Evolutionary conservation across 2,888 invertebrate species (phyloP).

Genomic region (Phymatocera aterrima): DNA sequence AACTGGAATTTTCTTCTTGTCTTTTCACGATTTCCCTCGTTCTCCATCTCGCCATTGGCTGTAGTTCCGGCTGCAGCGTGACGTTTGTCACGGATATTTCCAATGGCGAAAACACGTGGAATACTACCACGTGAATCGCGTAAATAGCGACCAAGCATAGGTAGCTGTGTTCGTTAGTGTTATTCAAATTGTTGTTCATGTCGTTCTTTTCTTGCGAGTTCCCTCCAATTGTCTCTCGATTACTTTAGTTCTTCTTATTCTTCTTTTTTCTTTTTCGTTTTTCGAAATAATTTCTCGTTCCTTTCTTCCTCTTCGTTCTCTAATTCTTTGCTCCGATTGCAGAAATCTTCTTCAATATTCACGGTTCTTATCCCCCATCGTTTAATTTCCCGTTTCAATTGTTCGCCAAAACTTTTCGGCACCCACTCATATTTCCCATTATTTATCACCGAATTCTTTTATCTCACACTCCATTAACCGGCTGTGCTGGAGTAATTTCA

Average conservation of each 20-base stretch:
- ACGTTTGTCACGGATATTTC: neutral
- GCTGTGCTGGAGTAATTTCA: too few relatives aligned
- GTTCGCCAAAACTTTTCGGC: too few relatives aligned
- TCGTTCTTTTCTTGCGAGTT: neutral
- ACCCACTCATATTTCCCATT: too few relatives aligned
- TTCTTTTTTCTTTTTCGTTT: neutral
- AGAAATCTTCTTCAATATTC: too few relatives aligned
- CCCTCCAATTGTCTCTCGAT: neutral
- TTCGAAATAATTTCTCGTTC: too few relatives aligned
- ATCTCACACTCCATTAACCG: too few relatives aligned
- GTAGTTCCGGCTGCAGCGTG: neutral
- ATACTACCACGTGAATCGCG: slow-evolving; percentile 39
- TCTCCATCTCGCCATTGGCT: slow-evolving; percentile 30
- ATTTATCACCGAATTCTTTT: too few relatives aligned
- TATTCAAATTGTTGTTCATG: slow-evolving; percentile 7
- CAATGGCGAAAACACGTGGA: slow-evolving; percentile 9
- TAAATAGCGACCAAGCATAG: slow-evolving; percentile 37
- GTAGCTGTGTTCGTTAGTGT: slow-evolving; percentile 34
- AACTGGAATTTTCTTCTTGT: neutral
- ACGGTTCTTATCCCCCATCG: too few relatives aligned
- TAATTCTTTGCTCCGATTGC: too few relatives aligned
- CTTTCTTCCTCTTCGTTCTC: too few relatives aligned
- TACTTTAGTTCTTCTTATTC: neutral
- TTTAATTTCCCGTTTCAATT: too few relatives aligned
- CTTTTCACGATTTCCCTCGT: neutral